A percentile compares a stretch with the other conserved stretches of the same genome.
Conservation (phyloP, 2,888 invertebrate genomes). For the Drosophila aldrichi region DNA sequence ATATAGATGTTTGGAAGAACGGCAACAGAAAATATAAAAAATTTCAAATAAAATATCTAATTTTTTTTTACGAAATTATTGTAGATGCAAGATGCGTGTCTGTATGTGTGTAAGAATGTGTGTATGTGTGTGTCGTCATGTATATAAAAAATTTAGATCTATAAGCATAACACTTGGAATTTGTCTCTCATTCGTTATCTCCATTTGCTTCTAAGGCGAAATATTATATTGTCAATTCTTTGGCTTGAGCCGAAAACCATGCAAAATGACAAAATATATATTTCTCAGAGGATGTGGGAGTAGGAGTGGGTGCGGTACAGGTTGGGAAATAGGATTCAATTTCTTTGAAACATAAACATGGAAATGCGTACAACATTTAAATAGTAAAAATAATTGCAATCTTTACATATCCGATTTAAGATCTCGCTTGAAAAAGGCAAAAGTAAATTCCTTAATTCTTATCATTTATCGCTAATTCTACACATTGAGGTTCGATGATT, state of each 20-base stretch:
- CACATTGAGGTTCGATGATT: constrained; percentile 28
- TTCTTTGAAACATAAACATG: constrained; percentile 14
- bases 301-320: neutral
- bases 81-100: constrained; percentile 38
- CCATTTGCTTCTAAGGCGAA: constrained; percentile 79
- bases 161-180: constrained; percentile 79
- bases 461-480: constrained; percentile 39
- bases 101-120: constrained; percentile 17
- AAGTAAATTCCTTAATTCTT: constrained; percentile 58
- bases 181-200: constrained; percentile 64
- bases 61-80: constrained; percentile 52
- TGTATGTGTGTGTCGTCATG: constrained; percentile 34
- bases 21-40: constrained; percentile 58
- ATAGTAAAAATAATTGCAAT: constrained; percentile 43
- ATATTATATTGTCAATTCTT: constrained; percentile 83
- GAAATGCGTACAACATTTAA: constrained; percentile 36
- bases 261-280: constrained; percentile 81
- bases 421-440: constrained; percentile 56
- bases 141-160: constrained; percentile 77
- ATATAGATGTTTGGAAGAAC: constrained; percentile 66
- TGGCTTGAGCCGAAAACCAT: constrained; percentile 83
- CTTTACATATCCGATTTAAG: constrained; percentile 25
- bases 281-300: constrained; percentile 57
- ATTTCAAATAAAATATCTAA: constrained; percentile 42
- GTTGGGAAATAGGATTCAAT: neutral